Evolutionary conservation across 1,140 invertebrate species (phyloP).

Genomic region (Notospermus geniculatus): DNA sequence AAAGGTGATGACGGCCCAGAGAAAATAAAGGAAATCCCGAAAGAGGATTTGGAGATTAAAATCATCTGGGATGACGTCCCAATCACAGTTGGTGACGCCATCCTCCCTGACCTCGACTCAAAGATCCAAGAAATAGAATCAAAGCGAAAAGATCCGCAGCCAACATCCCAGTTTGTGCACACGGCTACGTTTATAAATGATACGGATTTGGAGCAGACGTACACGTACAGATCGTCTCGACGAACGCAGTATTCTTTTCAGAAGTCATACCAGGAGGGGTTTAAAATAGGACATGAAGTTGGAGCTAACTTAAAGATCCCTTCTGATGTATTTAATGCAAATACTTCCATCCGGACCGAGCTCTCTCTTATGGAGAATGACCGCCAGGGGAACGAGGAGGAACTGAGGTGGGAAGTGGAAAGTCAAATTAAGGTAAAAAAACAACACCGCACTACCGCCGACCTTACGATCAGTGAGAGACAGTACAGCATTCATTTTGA

Average conservation of each 20-base stretch:
- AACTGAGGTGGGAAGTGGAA: conserved; percentile 58
- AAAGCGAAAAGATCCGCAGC: no score
- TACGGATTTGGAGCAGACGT: conserved; percentile 56
- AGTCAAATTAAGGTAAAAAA: conserved; percentile 55
- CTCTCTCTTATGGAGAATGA: conserved; percentile 54
- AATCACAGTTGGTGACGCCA: no score
- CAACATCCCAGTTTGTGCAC: no score
- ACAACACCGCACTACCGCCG: conserved; percentile 52
- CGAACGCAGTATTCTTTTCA: conserved; percentile 54
- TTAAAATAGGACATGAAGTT: conserved; percentile 55
- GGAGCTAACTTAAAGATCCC: conserved; percentile 58
- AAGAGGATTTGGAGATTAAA: no score
- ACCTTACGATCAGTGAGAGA: conserved; percentile 56
- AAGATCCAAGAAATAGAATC: no score
- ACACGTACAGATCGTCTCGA: conserved; percentile 58
- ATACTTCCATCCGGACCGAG: conserved; percentile 58
- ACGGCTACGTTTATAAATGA: conserved; percentile 54
- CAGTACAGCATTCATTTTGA: conserved; percentile 53
- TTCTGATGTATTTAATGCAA: conserved; percentile 48
- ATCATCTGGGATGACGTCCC: no score
- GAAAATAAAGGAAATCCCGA: no score
- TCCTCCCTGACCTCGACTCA: no score
- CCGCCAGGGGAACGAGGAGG: conserved; percentile 53
- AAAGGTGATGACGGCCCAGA: no score
- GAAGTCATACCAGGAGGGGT: conserved; percentile 53